These are phyloP conservation scores for Rhingia campestris DNA, from an alignment of 2,888 invertebrate genomes.

Conservation along the genomic window DNA sequence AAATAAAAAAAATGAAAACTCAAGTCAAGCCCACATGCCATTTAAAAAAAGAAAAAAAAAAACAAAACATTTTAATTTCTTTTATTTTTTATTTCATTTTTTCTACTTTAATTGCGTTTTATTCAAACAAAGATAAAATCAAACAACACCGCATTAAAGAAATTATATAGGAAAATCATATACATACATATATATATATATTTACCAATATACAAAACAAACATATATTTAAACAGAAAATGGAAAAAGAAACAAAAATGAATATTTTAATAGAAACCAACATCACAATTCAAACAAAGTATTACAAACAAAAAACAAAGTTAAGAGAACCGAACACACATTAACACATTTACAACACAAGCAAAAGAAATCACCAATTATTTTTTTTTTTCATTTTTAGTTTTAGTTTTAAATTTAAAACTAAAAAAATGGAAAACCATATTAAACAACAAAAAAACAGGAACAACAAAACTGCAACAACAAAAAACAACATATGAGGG, in stretches of 20 bases:
- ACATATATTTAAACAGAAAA: constrained; percentile 56
- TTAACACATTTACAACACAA: constrained; percentile 66
- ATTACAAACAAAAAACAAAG: constrained; percentile 59
- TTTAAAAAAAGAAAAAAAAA: constrained; percentile 41
- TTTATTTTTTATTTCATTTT: constrained; percentile 26
- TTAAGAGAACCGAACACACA: constrained; percentile 41
- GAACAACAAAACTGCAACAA: constrained; percentile 44
- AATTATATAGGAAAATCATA: constrained; percentile 71
- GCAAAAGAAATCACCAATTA: constrained; percentile 60
- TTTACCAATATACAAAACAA: constrained; percentile 69
- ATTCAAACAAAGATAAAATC: constrained; percentile 34
- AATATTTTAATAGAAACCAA: constrained; percentile 72
- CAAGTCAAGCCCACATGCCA: constrained; percentile 70
- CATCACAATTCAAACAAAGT: constrained; percentile 68
- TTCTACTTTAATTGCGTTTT: constrained; percentile 1
- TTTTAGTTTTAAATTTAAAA: constrained; percentile 41
- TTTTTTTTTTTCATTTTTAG: constrained; percentile 6
- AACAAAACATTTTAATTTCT: constrained; percentile 31
- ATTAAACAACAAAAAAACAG: constrained; percentile 29
- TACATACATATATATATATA: constrained; percentile 64
- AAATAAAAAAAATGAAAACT: constrained; percentile 37
- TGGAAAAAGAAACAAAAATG: constrained; percentile 37
- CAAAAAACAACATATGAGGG: constrained; percentile 43
- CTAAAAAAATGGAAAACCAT: constrained; percentile 21
- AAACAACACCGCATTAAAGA: constrained; percentile 66